Percentiles rank a stretch among this genome's conserved stretches.
phyloP scores from a whole-genome alignment of 2,888 invertebrate genomes.

The Epinotia ramella region DNA sequence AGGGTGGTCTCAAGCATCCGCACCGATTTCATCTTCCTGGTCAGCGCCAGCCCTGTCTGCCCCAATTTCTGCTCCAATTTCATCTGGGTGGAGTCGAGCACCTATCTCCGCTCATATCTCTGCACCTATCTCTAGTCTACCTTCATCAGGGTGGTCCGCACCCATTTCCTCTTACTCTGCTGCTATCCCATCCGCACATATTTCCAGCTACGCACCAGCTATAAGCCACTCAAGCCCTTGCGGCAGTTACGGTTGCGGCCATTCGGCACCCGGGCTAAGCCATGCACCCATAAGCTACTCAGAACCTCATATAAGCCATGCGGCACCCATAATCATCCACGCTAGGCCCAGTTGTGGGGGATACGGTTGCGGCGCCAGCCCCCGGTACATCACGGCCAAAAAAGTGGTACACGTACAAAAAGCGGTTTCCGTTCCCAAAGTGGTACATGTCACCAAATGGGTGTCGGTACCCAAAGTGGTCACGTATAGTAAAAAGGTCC shows the following conservation, averaged over 20 bases:
- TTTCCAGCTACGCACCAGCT: slow-evolving; percentile 36
- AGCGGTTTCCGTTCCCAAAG: slow-evolving; percentile 51
- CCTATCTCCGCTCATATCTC: too few species aligned
- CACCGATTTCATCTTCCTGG: not conserved
- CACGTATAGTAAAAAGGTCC: slow-evolving; percentile 49
- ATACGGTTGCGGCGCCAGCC: slow-evolving; percentile 21
- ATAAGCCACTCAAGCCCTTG: slow-evolving; percentile 31
- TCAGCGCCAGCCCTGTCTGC: slow-evolving; percentile 6
- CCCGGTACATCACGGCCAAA: slow-evolving; percentile 49
- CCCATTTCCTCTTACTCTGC: not conserved
- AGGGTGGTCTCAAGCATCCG: too few species aligned
- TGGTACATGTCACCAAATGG: slow-evolving; percentile 52
- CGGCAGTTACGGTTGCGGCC: slow-evolving; percentile 27
- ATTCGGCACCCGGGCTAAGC: slow-evolving; percentile 9
- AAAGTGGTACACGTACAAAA: slow-evolving; percentile 50
- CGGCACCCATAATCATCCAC: slow-evolving; percentile 7
- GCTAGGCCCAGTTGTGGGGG: slow-evolving; percentile 22
- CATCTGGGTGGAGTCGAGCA: not conserved
- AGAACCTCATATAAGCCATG: slow-evolving; percentile 14
- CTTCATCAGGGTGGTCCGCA: slow-evolving; percentile 6
- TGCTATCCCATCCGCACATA: not conserved
- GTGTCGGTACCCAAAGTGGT: slow-evolving; percentile 52
- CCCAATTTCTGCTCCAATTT: not conserved
- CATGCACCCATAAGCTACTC: slow-evolving; percentile 25
- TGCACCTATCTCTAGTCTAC: not conserved